Conservation (phyloP, 2,888 invertebrate species). For the Globia sparganii region DNA sequence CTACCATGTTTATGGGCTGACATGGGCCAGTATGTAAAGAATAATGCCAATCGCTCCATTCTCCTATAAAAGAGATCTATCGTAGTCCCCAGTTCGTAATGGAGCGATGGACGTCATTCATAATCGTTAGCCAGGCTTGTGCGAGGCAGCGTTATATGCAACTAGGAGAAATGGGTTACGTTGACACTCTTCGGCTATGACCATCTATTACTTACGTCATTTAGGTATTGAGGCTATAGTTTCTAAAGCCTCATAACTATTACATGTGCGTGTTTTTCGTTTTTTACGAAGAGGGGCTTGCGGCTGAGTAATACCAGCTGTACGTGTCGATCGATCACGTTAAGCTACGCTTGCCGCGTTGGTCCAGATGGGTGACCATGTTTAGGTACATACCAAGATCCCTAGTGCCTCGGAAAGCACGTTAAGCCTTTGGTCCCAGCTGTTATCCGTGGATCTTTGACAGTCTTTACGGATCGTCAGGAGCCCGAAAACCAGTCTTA, state of each 20-base stretch:
- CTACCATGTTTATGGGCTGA: neutral
- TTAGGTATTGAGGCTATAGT: neutral
- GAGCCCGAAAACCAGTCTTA: neutral
- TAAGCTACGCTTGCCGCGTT: neutral
- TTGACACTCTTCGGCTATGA: constrained; percentile 25
- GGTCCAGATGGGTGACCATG: too few relatives aligned
- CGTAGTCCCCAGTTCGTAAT: constrained; percentile 39
- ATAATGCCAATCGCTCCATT: constrained; percentile 32
- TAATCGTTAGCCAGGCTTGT: constrained; percentile 50
- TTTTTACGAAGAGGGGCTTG: neutral
- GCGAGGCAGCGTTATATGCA: constrained; percentile 33
- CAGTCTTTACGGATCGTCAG: neutral
- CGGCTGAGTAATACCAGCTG: too few relatives aligned
- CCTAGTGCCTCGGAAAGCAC: neutral
- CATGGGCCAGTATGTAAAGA: constrained; percentile 35
- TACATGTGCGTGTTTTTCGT: neutral
- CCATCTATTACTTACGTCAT: constrained; percentile 40
- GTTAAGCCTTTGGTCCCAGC: neutral
- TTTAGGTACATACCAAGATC: neutral
- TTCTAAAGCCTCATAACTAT: neutral
- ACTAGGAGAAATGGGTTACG: constrained; percentile 44
- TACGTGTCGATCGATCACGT: neutral
- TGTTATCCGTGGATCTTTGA: neutral
- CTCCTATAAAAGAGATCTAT: constrained; percentile 53
- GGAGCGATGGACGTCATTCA: constrained; percentile 50